These are phyloP conservation scores for Drosophila ogumai DNA, from an alignment of 1,140 invertebrate species.

Conservation along the genomic window DNA sequence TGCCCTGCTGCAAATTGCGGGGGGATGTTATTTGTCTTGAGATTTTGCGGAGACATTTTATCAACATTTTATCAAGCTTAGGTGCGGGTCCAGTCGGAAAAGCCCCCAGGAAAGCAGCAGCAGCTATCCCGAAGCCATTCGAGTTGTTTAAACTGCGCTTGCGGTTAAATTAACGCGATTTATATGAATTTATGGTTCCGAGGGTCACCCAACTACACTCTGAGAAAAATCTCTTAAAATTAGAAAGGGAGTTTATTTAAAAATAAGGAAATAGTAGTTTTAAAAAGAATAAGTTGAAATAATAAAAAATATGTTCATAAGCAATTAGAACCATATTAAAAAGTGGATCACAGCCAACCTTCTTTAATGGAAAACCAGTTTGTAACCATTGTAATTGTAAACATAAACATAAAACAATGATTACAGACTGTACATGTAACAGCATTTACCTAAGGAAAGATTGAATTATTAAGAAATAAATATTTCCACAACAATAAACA, in stretches of 20 bases:
- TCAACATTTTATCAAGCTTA: slow-evolving; percentile 72
- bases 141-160: slow-evolving; percentile 75
- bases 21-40: slow-evolving; percentile 60
- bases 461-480: too few species aligned
- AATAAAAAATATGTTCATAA: not conserved
- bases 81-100: slow-evolving; percentile 42
- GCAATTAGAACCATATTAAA: not conserved
- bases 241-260: not conserved
- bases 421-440: not conserved
- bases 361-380: not conserved
- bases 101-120: slow-evolving; percentile 17
- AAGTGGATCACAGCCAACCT: not conserved
- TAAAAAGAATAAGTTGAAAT: not conserved
- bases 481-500: too few species aligned
- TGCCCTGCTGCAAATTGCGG: not conserved
- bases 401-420: too few species aligned
- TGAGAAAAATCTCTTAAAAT: not conserved
- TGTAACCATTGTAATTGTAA: not conserved
- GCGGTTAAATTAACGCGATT: slow-evolving; percentile 80
- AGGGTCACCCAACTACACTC: slow-evolving; percentile 7
- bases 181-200: slow-evolving; percentile 73
- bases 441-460: too few species aligned
- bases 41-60: slow-evolving; percentile 63
- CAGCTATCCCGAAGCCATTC: slow-evolving; percentile 54
- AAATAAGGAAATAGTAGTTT: too few species aligned